Base-by-base conservation (phyloP, 2,888 invertebrate genomes). In the Lypha dubia region DNA sequence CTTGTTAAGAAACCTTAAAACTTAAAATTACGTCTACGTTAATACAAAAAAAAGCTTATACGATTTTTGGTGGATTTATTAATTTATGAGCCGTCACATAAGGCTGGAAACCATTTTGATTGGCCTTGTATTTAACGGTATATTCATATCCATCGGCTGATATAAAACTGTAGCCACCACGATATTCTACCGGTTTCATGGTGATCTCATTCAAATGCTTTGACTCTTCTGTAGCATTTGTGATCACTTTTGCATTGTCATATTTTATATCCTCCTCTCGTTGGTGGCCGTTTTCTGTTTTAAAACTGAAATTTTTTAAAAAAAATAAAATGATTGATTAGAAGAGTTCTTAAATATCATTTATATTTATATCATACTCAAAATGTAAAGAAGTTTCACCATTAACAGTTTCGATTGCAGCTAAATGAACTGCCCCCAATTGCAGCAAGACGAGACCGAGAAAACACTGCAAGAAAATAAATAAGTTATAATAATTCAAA, bases 71-170 rank as follows among this genome's bases (percentile, higher is more conserved):
- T 9, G 51, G 51, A 17, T 35, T 80, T 20, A 13, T 87, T 68
- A 91, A 86, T 79, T 91, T 92, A 63, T 88, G 90, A 0, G 92
- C 92, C 6, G 91, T 91, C 44, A 92, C 91, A 86, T 90, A 90
- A 1, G 92, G 93, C 79, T 93, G 93, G 87, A 93, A 94, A 1
- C 94, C 94, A 80, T 93, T 93, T 87, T 94, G 93, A 85, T 94
- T 94, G 5, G 94, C 94, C 32, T 93, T 92, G 88, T 94, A 94
- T 41, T 91, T 90, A 9, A 93, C 92, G 11, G 92, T 92, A 88
- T 94, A 93, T 38, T 93, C 92, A 79, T 92, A 91, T 22, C 94
- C 94, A 90, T 94, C 94, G 28, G 93, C 92, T 1, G 93, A 93
- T 53, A 93, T 91, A 86, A 93, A 94, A 67, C 93, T 93, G 87